Percentiles rank a stretch among this genome's conserved stretches.
phyloP scores from a whole-genome alignment of 2,113 vertebrate species.

The Malurus melanocephalus region DNA sequence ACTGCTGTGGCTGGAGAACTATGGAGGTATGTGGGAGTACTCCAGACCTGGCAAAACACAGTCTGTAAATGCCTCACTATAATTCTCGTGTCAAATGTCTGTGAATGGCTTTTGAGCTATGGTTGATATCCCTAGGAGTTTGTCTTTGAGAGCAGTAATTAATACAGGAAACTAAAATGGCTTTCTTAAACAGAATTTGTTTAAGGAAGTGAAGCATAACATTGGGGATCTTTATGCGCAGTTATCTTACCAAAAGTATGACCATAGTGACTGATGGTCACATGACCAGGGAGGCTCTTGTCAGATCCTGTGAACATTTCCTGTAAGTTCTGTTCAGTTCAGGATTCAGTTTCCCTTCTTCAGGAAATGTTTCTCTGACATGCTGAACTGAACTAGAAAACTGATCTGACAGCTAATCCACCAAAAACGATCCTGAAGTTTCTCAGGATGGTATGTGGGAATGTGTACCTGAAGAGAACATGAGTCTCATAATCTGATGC shows the following conservation, averaged over 20 bases:
- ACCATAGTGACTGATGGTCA: neutral
- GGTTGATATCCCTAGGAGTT: neutral
- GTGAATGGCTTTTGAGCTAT: neutral
- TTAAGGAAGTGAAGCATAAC: neutral
- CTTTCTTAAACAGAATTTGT: neutral
- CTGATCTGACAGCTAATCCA: neutral
- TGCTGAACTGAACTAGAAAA: neutral
- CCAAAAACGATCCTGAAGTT: neutral
- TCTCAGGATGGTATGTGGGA: neutral
- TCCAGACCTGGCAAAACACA: neutral
- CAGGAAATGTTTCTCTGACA: neutral
- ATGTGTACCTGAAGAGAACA: neutral
- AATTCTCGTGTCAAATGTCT: neutral
- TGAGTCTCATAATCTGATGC: neutral
- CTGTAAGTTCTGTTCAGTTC: neutral
- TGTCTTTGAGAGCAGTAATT: neutral
- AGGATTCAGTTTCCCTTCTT: neutral
- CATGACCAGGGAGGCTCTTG: neutral
- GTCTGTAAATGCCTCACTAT: neutral
- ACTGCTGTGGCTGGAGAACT: neutral
- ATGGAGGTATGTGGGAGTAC: neutral
- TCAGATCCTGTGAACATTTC: neutral
- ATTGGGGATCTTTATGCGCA: neutral
- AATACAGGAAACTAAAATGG: neutral
- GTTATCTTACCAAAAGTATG: neutral